Evolutionary conservation across 2,888 invertebrate genomes (phyloP).

Genomic region (Ichneumon xanthorius): DNA sequence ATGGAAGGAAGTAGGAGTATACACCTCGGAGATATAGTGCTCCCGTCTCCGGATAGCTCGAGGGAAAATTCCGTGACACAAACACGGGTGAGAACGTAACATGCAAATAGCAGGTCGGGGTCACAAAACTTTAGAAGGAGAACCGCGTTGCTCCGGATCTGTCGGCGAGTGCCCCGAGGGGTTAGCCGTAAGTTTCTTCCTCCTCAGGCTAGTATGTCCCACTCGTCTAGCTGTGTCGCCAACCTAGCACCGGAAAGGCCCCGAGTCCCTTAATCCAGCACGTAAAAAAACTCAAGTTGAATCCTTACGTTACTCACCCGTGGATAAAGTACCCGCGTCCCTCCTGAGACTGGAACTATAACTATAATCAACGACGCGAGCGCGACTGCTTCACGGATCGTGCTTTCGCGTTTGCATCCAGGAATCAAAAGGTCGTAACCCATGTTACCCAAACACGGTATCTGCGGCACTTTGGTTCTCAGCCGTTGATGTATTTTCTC

Average conservation of each 20-base stretch:
- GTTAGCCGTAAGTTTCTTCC: neutral
- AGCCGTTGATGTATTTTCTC: no score
- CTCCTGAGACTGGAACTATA: neutral
- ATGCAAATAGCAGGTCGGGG: constrained; percentile 25
- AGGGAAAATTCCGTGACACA: constrained; percentile 34
- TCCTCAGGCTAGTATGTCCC: neutral
- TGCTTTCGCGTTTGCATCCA: constrained; percentile 24
- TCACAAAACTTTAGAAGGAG: constrained; percentile 12
- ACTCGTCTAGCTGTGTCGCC: neutral
- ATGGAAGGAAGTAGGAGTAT: constrained; percentile 50
- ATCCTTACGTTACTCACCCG: neutral
- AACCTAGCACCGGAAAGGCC: neutral
- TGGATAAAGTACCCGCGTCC: neutral
- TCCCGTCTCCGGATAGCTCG: constrained; percentile 20
- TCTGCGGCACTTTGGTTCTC: no score
- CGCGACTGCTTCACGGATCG: constrained; percentile 42
- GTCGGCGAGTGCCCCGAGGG: constrained; percentile 19
- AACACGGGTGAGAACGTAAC: constrained; percentile 8
- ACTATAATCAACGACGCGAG: constrained; percentile 31
- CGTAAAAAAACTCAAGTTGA: neutral
- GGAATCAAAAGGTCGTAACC: neutral
- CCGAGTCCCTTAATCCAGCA: neutral
- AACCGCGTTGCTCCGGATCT: constrained; percentile 38
- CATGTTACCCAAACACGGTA: no score
- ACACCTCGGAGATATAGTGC: constrained; percentile 25